Percentiles rank a stretch among this genome's conserved stretches.
phyloP scores from a whole-genome alignment of 1,140 invertebrate genomes.

The Linepithema humile region DNA sequence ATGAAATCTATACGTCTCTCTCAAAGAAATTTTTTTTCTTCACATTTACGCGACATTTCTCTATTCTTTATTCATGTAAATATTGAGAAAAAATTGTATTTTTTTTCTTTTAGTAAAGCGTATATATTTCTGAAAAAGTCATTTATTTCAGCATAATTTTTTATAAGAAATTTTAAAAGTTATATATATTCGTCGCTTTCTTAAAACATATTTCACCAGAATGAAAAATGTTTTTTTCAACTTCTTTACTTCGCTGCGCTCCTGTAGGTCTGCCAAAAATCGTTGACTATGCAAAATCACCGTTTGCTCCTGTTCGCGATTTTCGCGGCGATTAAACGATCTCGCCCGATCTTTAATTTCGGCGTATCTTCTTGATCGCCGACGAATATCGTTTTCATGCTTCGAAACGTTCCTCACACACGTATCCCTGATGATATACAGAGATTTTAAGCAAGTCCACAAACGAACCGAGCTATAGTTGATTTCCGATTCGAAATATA shows the following conservation, averaged over 20 bases:
- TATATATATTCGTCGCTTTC: too few species aligned
- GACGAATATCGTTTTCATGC: conserved; percentile 37
- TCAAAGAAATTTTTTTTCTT: too few species aligned
- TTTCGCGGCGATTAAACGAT: neutral
- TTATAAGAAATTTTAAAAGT: too few species aligned
- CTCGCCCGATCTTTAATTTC: neutral
- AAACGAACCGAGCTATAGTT: too few species aligned
- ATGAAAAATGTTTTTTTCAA: neutral
- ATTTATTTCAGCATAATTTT: too few species aligned
- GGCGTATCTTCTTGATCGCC: neutral
- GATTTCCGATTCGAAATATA: neutral
- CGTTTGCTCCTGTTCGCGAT: neutral
- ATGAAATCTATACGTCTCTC: neutral
- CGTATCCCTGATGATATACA: conserved; percentile 11
- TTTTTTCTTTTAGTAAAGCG: too few species aligned
- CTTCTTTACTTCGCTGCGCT: neutral
- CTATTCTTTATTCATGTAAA: too few species aligned
- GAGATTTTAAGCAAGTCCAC: too few species aligned
- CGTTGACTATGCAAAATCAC: neutral
- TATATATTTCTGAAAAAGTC: too few species aligned
- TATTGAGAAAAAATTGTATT: too few species aligned
- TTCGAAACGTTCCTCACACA: conserved; percentile 21
- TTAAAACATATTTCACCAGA: too few species aligned
- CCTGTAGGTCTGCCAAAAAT: neutral
- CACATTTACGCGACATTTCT: too few species aligned